Conservation (phyloP, 2,797 vertebrate genomes). For the Notoglanidium macrostoma region DNA sequence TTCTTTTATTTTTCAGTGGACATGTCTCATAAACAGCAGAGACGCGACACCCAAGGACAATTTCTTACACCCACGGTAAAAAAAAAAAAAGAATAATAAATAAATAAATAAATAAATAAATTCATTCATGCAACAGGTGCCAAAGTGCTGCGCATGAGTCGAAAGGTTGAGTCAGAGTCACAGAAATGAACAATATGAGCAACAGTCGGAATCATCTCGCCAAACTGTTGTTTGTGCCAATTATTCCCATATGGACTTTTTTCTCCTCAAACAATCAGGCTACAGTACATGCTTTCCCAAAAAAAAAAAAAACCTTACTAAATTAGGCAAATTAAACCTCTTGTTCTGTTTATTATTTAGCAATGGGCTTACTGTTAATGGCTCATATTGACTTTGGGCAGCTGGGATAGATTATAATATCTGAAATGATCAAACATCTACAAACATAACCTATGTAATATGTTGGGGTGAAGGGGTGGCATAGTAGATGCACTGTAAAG, state of each 20-base stretch:
- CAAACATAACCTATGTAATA: neutral
- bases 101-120: neutral
- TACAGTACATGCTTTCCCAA: neutral
- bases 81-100: neutral
- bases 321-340: neutral
- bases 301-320: neutral
- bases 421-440: no score
- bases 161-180: conserved; percentile 19
- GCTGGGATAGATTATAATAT: neutral
- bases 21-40: conserved; percentile 57
- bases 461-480: neutral
- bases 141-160: conserved; percentile 16
- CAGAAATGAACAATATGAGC: conserved; percentile 18
- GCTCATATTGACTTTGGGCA: neutral
- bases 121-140: neutral
- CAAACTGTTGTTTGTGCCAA: neutral
- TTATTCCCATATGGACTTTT: conserved; percentile 1
- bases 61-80: conserved; percentile 70
- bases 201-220: neutral
- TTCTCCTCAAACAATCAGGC: neutral
- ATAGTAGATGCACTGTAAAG: neutral
- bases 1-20: neutral
- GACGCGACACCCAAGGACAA: conserved; percentile 25
- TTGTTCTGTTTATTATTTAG: neutral
- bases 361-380: neutral